Evolutionary conservation across 2,113 vertebrate genomes (phyloP), one percentile per base, ranked within the genome.

Genomic region (Rynchops niger): DNA sequence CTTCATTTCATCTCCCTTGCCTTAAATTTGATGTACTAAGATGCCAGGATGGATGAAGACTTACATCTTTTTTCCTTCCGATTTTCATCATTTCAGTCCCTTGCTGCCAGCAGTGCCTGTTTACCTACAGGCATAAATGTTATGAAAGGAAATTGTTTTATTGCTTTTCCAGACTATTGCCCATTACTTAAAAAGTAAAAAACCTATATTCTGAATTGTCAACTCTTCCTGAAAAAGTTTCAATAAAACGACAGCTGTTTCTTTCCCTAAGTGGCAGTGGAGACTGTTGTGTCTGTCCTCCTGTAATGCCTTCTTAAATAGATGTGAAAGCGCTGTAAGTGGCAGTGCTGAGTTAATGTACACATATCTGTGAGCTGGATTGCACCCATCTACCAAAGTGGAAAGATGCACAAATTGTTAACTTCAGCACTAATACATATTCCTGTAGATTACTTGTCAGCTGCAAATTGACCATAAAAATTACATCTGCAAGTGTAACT

Each of bases 391-490:
- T 61, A 81, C 86, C 61, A 42, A 45, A 92, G 82, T 81, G 72
- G 55, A 73, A 82, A 61, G 74, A 90, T 23, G 50, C 79, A 90
- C 82, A 83, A 92, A 71, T 47, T 88, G 67, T 90, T 82, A 96
- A 90, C 76, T 86, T 77, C 63, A 83, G 67, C 90, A 85, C 58
- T 90, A 86, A 83, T 88, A 74, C 79, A 74, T 95, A 88, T 81
- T 83, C 63, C 63, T 78, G 74, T 62, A 85, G 71, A 76, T 91
- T 72, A 72, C 89, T 89, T 91, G 78, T 94, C 91, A 80, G 70
- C 56, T 93, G 87, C 71, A 95, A 96, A 96, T 80, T 88, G 95
- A 93, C 90, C 90, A 70, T 96, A 95, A 95, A 95, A 96, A 96
- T 82, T 85, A 82, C 78, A 91, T 88, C 89, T 95, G 87, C 74